Evolutionary conservation across 2,113 vertebrate species (phyloP), one percentile per base, ranked within the genome.

Genomic region (Dasyurus viverrinus): DNA sequence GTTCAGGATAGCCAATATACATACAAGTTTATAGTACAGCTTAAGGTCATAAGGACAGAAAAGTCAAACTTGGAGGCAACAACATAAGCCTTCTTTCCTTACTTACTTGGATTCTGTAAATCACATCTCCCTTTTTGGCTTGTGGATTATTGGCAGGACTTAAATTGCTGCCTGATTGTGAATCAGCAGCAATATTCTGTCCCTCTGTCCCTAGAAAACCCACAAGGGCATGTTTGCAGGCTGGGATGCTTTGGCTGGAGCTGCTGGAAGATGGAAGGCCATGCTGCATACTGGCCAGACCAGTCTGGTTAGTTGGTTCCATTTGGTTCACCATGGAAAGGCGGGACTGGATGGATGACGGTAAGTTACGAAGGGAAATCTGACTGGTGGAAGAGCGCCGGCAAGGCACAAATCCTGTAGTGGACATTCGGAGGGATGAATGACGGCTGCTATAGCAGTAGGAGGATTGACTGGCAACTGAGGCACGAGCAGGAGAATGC

Each of bases 191-290:
- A 93, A 98, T 98, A 94, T 95, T 98, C 97, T 96, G 98, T 54
- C 98, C 98, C 92, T 99, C 99, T 52, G 98, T 99, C 95, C 99
- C 99, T 94, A 99, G 99, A 96, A 99, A 99, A 94, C 99, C 99
- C 95, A 99, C 99, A 53, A 99, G 99, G 25, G 99, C 99, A 23
- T 99, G 99, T 95, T 99, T 99, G 98, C 99, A 99, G 97, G 99
- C 99, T 0, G 99, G 99, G 98, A 99, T 99, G 99, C 99, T 99
- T 98, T 99, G 99, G 98, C 99, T 99, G 97, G 99, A 99, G 97
- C 99, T 99, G 97, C 99, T 99, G 94, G 99, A 99, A 36, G 99
- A 99, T 92, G 99, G 99, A 52, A 99, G 98, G 97, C 98, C 98
- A 0, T 98, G 98, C 94, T 98, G 99, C 95, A 91, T 0, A 91